Evolutionary conservation across 1,140 invertebrate species (phyloP).

Genomic region (Caenorhabditis inopinata): DNA sequence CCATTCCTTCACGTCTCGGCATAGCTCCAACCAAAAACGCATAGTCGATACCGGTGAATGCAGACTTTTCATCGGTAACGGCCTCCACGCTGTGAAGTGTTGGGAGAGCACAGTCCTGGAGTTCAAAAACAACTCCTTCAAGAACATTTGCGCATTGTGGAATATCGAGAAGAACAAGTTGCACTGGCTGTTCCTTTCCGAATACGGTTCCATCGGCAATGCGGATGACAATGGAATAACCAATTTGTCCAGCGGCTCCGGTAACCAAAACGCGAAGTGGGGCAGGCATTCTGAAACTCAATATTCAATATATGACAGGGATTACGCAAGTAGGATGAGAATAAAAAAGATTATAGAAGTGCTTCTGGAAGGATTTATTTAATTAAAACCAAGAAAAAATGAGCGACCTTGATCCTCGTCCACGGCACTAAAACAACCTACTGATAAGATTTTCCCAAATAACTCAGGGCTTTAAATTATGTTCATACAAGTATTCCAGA

Average conservation of each 20-base stretch:
- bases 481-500: too few species aligned
- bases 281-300: constrained; percentile 26
- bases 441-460: too few species aligned
- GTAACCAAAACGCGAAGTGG: constrained; percentile 85
- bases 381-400: too few species aligned
- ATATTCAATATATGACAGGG: too few species aligned
- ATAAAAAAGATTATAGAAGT: too few species aligned
- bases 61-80: constrained; percentile 81
- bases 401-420: too few species aligned
- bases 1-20: constrained; percentile 98
- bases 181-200: constrained; percentile 73
- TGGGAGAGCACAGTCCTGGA: constrained; percentile 92
- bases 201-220: constrained; percentile 74
- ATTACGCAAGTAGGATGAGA: too few species aligned
- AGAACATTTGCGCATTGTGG: constrained; percentile 88
- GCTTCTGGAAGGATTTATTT: too few species aligned
- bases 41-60: constrained; percentile 92
- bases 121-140: constrained; percentile 94
- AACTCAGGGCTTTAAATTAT: too few species aligned
- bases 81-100: constrained; percentile 80
- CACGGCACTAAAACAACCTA: too few species aligned
- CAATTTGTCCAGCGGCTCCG: constrained; percentile 92
- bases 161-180: constrained; percentile 90
- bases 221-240: constrained; percentile 79
- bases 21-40: constrained; percentile 98